phyloP scores from a whole-genome alignment of 2,113 vertebrate species.

The Oceanites oceanicus region DNA sequence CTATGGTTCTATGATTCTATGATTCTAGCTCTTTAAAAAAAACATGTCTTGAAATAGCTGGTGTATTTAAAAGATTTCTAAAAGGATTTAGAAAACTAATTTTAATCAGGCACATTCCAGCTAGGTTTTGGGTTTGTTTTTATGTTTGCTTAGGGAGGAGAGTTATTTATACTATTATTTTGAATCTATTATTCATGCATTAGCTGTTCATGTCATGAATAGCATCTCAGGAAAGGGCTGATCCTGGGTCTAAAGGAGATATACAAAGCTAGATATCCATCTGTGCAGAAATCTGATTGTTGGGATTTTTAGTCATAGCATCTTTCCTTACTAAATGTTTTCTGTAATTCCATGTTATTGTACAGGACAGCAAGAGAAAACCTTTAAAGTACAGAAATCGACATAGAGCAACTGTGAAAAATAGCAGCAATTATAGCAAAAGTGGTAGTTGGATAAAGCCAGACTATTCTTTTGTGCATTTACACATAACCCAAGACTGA shows the following conservation, averaged over 20 bases:
- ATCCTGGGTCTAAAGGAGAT: background rate
- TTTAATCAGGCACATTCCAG: background rate
- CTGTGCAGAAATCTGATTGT: background rate
- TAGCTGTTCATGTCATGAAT: background rate
- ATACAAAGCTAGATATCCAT: background rate
- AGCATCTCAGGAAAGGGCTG: background rate
- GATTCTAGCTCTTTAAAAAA: background rate
- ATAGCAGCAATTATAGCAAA: background rate
- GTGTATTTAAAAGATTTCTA: background rate
- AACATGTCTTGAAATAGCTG: background rate
- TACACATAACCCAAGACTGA: background rate
- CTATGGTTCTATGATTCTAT: too few relatives aligned
- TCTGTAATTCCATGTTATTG: background rate
- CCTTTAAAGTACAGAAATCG: background rate
- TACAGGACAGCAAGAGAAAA: background rate
- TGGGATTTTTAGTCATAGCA: background rate
- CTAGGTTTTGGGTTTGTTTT: background rate
- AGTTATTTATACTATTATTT: background rate
- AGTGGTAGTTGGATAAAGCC: background rate
- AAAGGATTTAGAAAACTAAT: slow-evolving; percentile 13
- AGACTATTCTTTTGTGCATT: background rate
- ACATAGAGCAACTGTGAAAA: background rate
- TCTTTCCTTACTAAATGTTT: background rate
- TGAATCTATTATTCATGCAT: background rate
- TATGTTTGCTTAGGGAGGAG: background rate